phyloP scores from a whole-genome alignment of 2,797 vertebrate species.

The Sphaeramia orbicularis region DNA sequence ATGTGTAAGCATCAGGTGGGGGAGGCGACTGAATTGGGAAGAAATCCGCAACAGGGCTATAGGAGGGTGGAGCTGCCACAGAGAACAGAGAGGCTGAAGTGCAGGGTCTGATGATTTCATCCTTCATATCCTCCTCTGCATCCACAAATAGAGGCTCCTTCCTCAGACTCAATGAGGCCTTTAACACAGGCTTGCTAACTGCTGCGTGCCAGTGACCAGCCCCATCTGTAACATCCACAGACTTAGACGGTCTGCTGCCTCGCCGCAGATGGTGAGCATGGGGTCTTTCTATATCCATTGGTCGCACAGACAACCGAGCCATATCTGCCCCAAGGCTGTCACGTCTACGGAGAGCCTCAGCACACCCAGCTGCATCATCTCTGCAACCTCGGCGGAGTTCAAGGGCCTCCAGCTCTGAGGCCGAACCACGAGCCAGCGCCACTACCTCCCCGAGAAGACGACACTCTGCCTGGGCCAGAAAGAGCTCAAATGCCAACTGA shows the following conservation, averaged over 20 bases:
- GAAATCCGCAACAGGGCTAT: conserved; percentile 90
- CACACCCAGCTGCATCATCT: conserved; percentile 91
- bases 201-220: conserved; percentile 94
- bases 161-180: conserved; percentile 91
- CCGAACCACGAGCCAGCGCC: conserved; percentile 91
- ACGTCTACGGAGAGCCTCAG: conserved; percentile 90
- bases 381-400: conserved; percentile 88
- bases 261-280: conserved; percentile 92
- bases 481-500: conserved; percentile 94
- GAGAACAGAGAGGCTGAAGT: conserved; percentile 90
- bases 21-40: conserved; percentile 89
- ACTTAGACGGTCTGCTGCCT: conserved; percentile 94
- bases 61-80: conserved; percentile 88
- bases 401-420: conserved; percentile 91
- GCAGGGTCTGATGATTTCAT: conserved; percentile 93
- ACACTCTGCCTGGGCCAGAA: conserved; percentile 95
- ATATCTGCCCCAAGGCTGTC: conserved; percentile 90
- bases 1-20: conserved; percentile 82
- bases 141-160: conserved; percentile 92
- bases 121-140: conserved; percentile 91
- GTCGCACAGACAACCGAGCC: conserved; percentile 88
- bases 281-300: conserved; percentile 90
- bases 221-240: conserved; percentile 94
- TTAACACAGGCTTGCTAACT: conserved; percentile 90
- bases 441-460: conserved; percentile 94